phyloP scores from a whole-genome alignment of 2,797 vertebrate species.

The Zalophus californianus region DNA sequence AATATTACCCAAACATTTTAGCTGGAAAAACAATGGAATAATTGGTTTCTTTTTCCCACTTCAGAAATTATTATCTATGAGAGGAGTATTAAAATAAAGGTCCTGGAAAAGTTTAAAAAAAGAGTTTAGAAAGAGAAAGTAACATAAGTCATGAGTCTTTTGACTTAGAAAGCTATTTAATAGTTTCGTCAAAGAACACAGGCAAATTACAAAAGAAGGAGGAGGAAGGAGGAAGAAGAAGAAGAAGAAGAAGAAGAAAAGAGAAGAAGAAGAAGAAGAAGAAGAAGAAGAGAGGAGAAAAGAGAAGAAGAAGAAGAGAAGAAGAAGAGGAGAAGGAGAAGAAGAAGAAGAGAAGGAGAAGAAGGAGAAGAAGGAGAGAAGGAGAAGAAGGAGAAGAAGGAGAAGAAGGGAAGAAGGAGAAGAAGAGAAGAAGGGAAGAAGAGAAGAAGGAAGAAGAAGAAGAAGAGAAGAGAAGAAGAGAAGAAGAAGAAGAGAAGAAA shows the following conservation, averaged over 20 bases:
- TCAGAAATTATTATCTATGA: slow-evolving; percentile 19
- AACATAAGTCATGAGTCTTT: not conserved
- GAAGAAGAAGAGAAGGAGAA: not conserved
- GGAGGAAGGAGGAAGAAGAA: too few relatives aligned
- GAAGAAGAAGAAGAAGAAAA: not conserved
- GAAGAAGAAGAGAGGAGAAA: not conserved
- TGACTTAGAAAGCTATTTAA: not conserved
- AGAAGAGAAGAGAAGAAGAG: not conserved
- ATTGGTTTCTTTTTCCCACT: not conserved
- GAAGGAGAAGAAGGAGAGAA: not conserved
- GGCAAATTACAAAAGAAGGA: not conserved
- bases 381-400: not conserved
- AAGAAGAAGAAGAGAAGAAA: not conserved
- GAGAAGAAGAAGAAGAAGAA: not conserved
- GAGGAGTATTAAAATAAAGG: not conserved
- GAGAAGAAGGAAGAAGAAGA: fast-evolving
- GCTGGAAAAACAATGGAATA: slow-evolving; percentile 48
- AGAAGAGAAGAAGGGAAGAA: too few relatives aligned
- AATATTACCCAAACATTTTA: slow-evolving; percentile 60
- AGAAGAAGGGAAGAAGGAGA: not conserved
- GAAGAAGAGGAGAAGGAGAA: too few relatives aligned
- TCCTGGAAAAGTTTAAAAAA: not conserved
- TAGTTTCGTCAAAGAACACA: not conserved
- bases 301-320: too few relatives aligned
- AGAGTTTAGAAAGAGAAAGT: slow-evolving; percentile 46